These are phyloP conservation scores for Oryctolagus cuniculus DNA, from an alignment of 2,113 vertebrate species.

Conservation along the genomic window DNA sequence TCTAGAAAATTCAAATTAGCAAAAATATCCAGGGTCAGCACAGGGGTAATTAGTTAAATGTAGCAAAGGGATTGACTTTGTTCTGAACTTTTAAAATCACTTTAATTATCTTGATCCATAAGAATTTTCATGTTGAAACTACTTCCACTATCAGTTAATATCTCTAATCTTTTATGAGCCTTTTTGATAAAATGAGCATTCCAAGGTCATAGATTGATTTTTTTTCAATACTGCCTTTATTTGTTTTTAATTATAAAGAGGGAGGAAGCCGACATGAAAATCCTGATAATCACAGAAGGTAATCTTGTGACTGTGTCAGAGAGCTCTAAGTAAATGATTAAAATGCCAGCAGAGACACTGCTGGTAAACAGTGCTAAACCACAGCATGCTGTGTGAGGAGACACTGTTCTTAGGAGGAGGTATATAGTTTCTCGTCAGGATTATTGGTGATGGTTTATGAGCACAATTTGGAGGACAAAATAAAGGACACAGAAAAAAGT, in stretches of 20 bases:
- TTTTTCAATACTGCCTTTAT: background rate
- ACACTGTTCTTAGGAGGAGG: background rate
- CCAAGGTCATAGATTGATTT: background rate
- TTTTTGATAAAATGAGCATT: conserved; percentile 60
- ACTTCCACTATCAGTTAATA: background rate
- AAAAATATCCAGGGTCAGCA: background rate
- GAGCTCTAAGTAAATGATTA: conserved; percentile 42
- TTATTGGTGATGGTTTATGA: background rate
- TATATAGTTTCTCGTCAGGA: conserved; percentile 62
- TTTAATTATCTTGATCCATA: background rate
- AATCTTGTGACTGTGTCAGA: background rate
- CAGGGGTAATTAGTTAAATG: background rate
- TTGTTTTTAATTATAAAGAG: conserved; percentile 51
- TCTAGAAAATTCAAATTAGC: conserved; percentile 7
- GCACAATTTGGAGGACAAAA: conserved; percentile 12
- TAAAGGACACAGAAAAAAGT: conserved; percentile 12
- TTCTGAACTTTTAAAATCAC: conserved; percentile 52
- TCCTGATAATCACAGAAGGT: background rate
- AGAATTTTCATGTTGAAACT: background rate
- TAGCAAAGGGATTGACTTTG: background rate
- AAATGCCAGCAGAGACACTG: conserved; percentile 11
- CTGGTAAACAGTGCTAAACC: background rate
- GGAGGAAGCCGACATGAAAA: conserved; percentile 67
- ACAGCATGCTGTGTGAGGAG: background rate
- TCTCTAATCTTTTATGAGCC: background rate